phyloP scores from a whole-genome alignment of 2,888 invertebrate species.

The Melinaea marsaeus region DNA sequence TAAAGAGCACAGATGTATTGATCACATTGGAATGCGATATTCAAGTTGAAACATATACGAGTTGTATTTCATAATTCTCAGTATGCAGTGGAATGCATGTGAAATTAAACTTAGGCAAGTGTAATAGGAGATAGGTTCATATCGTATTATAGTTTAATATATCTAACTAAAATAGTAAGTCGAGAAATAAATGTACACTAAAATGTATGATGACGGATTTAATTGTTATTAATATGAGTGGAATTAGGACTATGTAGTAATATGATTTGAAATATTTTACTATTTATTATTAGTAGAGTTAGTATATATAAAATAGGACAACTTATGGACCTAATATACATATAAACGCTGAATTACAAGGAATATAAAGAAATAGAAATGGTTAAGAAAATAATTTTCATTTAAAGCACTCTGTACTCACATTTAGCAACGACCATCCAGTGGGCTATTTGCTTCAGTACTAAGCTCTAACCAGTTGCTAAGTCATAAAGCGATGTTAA shows the following conservation, averaged over 20 bases:
- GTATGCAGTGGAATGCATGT: conserved; percentile 16
- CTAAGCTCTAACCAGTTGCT: conserved; percentile 29
- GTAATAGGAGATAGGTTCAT: conserved; percentile 1
- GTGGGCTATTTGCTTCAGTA: conserved; percentile 24
- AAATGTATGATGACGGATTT: too few relatives aligned
- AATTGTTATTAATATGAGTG: too few relatives aligned
- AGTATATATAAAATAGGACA: too few relatives aligned
- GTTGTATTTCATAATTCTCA: conserved; percentile 23
- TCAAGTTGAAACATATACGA: conserved; percentile 12
- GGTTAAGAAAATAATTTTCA: not conserved
- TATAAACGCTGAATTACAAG: too few relatives aligned
- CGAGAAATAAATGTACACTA: too few relatives aligned
- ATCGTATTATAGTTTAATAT: not conserved
- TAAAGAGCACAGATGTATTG: not conserved
- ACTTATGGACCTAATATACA: too few relatives aligned
- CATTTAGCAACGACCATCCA: conserved; percentile 20
- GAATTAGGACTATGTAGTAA: too few relatives aligned
- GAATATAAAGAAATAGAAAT: too few relatives aligned
- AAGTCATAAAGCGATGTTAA: conserved; percentile 33
- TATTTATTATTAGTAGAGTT: too few relatives aligned
- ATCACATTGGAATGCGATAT: conserved; percentile 7
- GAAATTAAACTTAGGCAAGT: conserved; percentile 4
- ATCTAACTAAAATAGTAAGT: too few relatives aligned
- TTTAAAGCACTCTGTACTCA: conserved; percentile 16
- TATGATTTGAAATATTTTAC: too few relatives aligned